Conservation (phyloP, 2,113 vertebrate genomes). For the Empidonax alnorum region DNA sequence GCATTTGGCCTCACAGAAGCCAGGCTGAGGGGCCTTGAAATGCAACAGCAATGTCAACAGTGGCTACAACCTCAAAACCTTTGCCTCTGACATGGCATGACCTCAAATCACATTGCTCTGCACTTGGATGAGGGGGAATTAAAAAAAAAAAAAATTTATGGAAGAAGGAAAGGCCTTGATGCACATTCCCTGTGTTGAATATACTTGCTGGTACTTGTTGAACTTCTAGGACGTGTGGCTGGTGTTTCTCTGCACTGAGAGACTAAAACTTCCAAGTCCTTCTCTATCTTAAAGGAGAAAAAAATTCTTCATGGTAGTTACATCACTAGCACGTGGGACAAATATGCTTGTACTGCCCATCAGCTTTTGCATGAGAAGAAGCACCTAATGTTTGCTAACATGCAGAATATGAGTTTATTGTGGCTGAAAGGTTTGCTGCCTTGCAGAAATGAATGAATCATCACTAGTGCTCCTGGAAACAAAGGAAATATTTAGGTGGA, state of each 20-base stretch:
- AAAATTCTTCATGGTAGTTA: not conserved
- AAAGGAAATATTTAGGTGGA: not conserved
- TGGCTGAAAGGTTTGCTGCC: not conserved
- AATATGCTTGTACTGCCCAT: not conserved
- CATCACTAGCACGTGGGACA: not conserved
- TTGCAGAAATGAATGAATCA: not conserved
- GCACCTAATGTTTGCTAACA: not conserved
- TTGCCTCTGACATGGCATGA: not conserved
- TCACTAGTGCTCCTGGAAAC: not conserved
- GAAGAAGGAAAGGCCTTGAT: not conserved
- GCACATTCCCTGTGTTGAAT: not conserved
- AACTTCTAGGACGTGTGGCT: not conserved
- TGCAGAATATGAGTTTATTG: not conserved
- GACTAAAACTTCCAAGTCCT: not conserved
- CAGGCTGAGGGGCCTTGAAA: fast-evolving
- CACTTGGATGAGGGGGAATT: not conserved
- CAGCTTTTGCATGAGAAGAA: not conserved
- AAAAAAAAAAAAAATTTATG: not conserved
- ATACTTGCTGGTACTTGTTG: not conserved
- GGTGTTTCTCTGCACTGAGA: not conserved
- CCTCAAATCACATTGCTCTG: not conserved
- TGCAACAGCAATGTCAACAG: not conserved
- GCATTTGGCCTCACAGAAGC: too few species aligned
- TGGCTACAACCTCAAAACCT: not conserved
- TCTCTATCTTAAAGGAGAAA: not conserved